Conservation (phyloP, 2,888 invertebrate species). For the Mimumesa dahlbomi region DNA sequence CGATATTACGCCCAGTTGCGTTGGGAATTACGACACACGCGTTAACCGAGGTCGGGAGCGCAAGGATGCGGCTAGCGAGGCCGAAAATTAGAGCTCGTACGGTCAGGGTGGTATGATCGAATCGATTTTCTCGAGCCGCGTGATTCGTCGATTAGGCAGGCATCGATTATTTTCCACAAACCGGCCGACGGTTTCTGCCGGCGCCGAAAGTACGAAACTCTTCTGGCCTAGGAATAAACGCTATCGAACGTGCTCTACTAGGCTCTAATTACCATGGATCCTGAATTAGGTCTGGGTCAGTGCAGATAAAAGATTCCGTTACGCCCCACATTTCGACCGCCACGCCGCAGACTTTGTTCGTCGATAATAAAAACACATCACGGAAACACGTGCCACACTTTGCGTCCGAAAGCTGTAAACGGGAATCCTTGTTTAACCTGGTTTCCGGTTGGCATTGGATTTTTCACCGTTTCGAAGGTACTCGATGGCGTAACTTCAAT, state of each 20-base stretch:
- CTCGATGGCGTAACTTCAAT: too few species aligned
- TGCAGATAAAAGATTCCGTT: constrained; percentile 52
- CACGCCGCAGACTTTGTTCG: too few species aligned
- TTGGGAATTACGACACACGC: constrained; percentile 43
- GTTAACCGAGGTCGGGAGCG: constrained; percentile 29
- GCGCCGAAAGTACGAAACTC: background rate
- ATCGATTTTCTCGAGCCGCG: constrained; percentile 26
- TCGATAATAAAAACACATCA: too few species aligned
- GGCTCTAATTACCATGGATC: constrained; percentile 41
- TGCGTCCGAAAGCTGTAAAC: too few species aligned
- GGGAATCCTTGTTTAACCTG: too few species aligned
- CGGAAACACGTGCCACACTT: too few species aligned
- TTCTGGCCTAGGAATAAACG: constrained; percentile 1
- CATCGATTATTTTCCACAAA: constrained; percentile 32
- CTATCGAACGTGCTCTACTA: constrained; percentile 20
- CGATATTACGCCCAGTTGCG: constrained; percentile 41
- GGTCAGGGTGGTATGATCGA: constrained; percentile 24
- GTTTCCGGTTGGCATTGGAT: too few species aligned
- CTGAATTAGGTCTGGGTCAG: constrained; percentile 53
- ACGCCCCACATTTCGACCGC: constrained; percentile 35
- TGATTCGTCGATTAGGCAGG: constrained; percentile 30
- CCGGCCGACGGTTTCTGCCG: background rate
- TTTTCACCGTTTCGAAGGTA: too few species aligned
- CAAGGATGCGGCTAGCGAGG: constrained; percentile 17
- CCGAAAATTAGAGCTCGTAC: constrained; percentile 47